A percentile compares a stretch with the other conserved stretches of the same genome.
Conservation (phyloP, 2,113 vertebrate genomes). For the Stegastes partitus region DNA sequence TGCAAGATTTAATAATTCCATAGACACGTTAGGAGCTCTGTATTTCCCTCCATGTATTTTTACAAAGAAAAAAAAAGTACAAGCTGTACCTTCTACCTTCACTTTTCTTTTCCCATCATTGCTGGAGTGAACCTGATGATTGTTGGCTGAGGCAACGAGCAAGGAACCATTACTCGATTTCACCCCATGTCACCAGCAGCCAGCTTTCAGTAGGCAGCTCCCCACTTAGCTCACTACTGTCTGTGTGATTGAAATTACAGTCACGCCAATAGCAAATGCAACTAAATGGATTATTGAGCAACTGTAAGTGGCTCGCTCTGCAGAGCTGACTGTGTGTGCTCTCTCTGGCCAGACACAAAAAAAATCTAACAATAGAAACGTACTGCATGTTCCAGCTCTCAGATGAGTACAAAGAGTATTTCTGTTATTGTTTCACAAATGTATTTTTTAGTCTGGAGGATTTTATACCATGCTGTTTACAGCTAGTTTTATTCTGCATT, state of each 20-base stretch:
- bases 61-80: not conserved
- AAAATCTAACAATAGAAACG: slow-evolving; percentile 45
- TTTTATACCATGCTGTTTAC: slow-evolving; percentile 21
- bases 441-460: slow-evolving; percentile 1
- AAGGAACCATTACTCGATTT: slow-evolving; percentile 61
- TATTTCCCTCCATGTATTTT: slow-evolving; percentile 52
- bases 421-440: slow-evolving; percentile 31
- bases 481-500: slow-evolving; percentile 4
- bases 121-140: slow-evolving; percentile 20
- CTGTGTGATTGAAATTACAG: slow-evolving; percentile 71
- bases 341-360: slow-evolving; percentile 32
- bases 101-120: slow-evolving; percentile 20
- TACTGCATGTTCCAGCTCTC: slow-evolving; percentile 33
- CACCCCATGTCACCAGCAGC: slow-evolving; percentile 51
- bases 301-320: slow-evolving; percentile 62
- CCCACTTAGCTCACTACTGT: slow-evolving; percentile 56
- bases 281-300: slow-evolving; percentile 78
- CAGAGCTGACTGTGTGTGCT: slow-evolving; percentile 43
- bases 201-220: slow-evolving; percentile 54
- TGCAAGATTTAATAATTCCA: slow-evolving; percentile 5
- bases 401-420: slow-evolving; percentile 15
- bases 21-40: slow-evolving; percentile 30
- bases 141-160: slow-evolving; percentile 49
- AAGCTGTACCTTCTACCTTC: not conserved
- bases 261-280: slow-evolving; percentile 66